Evolutionary conservation across 2,888 invertebrate genomes (phyloP).

Genomic region (Apeira syringaria): DNA sequence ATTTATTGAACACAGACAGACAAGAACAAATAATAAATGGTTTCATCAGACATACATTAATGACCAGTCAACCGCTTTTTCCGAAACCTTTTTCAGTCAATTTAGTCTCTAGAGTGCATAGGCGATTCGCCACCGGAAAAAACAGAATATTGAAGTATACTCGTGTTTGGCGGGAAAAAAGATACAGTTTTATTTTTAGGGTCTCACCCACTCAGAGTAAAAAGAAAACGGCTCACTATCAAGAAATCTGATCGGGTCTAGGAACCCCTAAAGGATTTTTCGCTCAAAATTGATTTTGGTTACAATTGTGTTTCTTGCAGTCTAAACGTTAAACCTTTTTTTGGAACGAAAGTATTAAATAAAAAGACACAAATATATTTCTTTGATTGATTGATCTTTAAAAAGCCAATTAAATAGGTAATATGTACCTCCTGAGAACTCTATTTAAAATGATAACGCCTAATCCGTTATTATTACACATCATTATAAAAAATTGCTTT

Average conservation of each 20-base stretch:
- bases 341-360: not conserved
- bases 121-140: slow-evolving; percentile 4
- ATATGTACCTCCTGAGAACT: too few relatives aligned
- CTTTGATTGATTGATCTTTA: too few relatives aligned
- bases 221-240: slow-evolving; percentile 12
- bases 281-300: slow-evolving; percentile 12
- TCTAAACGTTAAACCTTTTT: not conserved
- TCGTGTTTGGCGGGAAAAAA: slow-evolving; percentile 5
- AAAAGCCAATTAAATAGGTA: too few relatives aligned
- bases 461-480: too few relatives aligned
- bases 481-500: too few relatives aligned
- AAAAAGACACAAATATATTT: too few relatives aligned
- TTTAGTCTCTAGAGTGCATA: slow-evolving; percentile 18
- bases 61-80: slow-evolving; percentile 4
- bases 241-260: slow-evolving; percentile 16
- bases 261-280: slow-evolving; percentile 1
- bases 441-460: too few relatives aligned
- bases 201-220: slow-evolving; percentile 12
- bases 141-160: not conserved
- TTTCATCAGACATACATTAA: too few relatives aligned
- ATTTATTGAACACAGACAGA: too few relatives aligned
- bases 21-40: too few relatives aligned
- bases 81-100: slow-evolving; percentile 14
- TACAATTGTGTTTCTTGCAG: slow-evolving; percentile 2
- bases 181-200: slow-evolving; percentile 13